These are phyloP conservation scores for Teleogryllus occipitalis DNA, from an alignment of 1,140 invertebrate genomes.

Conservation along the genomic window DNA sequence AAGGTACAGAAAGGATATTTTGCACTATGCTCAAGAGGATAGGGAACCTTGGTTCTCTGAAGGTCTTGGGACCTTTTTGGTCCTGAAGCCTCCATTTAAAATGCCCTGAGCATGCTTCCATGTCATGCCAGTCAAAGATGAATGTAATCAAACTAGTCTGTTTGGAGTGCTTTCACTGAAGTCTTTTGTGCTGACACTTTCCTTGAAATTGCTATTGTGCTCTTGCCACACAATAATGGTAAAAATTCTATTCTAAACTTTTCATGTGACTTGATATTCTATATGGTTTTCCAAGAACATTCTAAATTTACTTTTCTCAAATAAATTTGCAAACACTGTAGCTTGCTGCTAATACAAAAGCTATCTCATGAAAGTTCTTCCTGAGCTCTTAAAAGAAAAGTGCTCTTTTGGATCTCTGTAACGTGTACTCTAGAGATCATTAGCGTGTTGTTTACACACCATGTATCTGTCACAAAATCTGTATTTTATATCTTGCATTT, in stretches of 20 bases:
- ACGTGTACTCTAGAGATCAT: too few relatives aligned
- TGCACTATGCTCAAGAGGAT: not conserved
- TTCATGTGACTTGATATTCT: not conserved
- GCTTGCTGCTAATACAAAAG: not conserved
- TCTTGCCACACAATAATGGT: not conserved
- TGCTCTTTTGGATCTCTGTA: too few relatives aligned
- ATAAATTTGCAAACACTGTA: not conserved
- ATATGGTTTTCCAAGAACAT: not conserved
- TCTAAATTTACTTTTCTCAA: not conserved
- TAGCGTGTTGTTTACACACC: not conserved
- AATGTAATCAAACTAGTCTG: not conserved
- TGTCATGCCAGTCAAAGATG: not conserved
- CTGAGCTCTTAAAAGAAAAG: too few relatives aligned
- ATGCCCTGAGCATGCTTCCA: not conserved
- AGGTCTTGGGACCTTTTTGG: not conserved
- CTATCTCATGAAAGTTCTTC: too few relatives aligned
- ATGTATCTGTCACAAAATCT: constrained; percentile 1
- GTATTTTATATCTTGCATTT: not conserved
- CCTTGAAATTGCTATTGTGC: not conserved
- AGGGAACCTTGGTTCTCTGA: not conserved
- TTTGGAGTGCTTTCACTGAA: not conserved
- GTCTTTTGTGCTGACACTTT: not conserved
- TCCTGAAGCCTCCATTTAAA: not conserved
- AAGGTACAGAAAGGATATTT: not conserved
- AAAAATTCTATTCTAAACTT: not conserved